Conservation (phyloP, 1,140 invertebrate genomes). For the Homarus americanus region DNA sequence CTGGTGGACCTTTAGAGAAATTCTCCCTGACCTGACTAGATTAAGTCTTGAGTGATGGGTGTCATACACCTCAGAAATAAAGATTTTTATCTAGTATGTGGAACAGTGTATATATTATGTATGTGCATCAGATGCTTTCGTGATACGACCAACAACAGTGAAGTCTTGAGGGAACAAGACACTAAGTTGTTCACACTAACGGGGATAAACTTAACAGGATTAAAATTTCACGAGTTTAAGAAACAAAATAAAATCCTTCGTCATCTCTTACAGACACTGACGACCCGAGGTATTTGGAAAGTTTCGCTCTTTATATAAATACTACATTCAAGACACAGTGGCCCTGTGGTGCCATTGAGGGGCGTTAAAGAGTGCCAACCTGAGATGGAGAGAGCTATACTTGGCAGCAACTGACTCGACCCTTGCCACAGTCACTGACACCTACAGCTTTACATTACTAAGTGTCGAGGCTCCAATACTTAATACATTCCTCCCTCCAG, state of each 20-base stretch:
- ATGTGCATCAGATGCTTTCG: too few species aligned
- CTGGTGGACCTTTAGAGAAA: neutral
- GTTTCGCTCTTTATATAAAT: too few species aligned
- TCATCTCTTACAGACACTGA: too few species aligned
- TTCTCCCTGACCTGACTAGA: neutral
- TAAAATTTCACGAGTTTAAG: too few species aligned
- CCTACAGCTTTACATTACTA: neutral
- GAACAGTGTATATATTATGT: neutral
- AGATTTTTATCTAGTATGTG: neutral
- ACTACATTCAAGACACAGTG: neutral
- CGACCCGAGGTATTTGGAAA: too few species aligned
- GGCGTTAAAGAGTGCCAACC: neutral
- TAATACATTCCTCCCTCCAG: neutral
- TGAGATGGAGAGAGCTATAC: neutral
- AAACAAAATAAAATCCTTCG: too few species aligned
- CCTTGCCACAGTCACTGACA: neutral
- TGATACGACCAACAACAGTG: too few species aligned
- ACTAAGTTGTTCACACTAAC: too few species aligned
- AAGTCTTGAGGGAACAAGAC: too few species aligned
- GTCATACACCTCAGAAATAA: conserved; percentile 10
- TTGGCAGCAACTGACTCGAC: neutral
- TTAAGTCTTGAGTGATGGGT: neutral
- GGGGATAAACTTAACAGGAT: too few species aligned
- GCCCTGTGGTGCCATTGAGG: neutral
- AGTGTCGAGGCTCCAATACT: neutral